Evolutionary conservation across 2,888 invertebrate species (phyloP).

Genomic region (Clusia tigrina): DNA sequence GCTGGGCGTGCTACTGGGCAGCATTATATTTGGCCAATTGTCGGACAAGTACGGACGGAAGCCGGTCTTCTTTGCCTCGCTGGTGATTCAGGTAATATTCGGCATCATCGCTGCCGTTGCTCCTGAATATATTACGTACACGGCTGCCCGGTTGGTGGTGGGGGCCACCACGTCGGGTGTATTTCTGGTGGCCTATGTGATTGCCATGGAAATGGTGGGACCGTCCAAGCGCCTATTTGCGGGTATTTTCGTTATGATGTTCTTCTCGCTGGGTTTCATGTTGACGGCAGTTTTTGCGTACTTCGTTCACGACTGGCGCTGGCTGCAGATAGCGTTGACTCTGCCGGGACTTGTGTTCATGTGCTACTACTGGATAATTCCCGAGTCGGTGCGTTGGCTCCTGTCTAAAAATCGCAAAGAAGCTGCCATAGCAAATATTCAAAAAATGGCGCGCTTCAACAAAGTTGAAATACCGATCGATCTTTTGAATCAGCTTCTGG

Average conservation of each 20-base stretch:
- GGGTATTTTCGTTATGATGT: conserved; percentile 77
- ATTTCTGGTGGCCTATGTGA: conserved; percentile 80
- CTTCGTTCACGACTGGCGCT: conserved; percentile 74
- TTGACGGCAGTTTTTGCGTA: conserved; percentile 74
- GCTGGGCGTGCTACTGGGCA: conserved; percentile 77
- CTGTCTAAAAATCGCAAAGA: conserved; percentile 70
- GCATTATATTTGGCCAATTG: conserved; percentile 75
- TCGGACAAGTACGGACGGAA: conserved; percentile 78
- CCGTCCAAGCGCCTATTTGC: conserved; percentile 74
- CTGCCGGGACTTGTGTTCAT: conserved; percentile 74
- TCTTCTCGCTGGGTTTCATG: conserved; percentile 78
- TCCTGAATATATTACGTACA: conserved; percentile 74
- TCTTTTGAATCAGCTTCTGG: conserved; percentile 67
- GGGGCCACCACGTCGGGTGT: conserved; percentile 80
- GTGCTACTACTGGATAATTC: conserved; percentile 78
- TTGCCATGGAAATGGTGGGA: conserved; percentile 80
- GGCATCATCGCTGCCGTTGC: conserved; percentile 74
- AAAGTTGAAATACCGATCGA: conserved; percentile 69
- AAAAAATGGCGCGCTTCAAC: conserved; percentile 73
- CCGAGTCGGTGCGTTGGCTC: conserved; percentile 79
- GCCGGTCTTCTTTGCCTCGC: conserved; percentile 75
- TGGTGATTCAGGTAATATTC: conserved; percentile 74
- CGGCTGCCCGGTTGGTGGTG: conserved; percentile 72
- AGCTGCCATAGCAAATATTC: conserved; percentile 71
- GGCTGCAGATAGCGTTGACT: conserved; percentile 74